Base-by-base conservation (phyloP, 2,888 invertebrate genomes). In the Xylophagus ater region DNA sequence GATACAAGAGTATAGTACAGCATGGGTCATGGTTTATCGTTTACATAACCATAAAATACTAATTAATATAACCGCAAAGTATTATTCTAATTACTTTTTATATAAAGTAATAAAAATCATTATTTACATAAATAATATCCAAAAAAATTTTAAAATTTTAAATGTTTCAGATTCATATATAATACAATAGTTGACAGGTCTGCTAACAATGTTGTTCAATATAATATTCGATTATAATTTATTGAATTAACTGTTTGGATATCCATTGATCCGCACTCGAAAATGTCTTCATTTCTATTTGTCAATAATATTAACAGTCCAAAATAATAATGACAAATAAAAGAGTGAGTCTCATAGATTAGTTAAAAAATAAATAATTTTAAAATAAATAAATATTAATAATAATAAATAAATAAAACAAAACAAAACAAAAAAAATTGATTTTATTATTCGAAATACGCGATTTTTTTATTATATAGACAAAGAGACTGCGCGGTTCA, bases 201-300 rank as follows among this genome's bases (percentile, higher is more conserved):
- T 19, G 18, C 37, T 37, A 37, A 37, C 37, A 20, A 37, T 37
- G 37, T 37, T 37, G 28, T 37, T 31, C 37, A 24, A 31, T 37
- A 24, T 31, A 24, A 37, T 37, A 30, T n/a, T n/a, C n/a, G n/a
- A n/a, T n/a, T n/a, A n/a, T n/a, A n/a, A n/a, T n/a, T n/a, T 31
- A 24, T 37, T 23, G 23, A 31, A 37, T 37, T 37, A 37, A 37
- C 37, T 37, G 29, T 37, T 31, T 20, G 31, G 31, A 37, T 37
- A 31, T 31, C 37, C 37, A 29, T 24, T 37, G 37, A 37, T 37
- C 37, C 37, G 31, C 37, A 31, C 31, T 31, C n/a, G n/a, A n/a
- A 37, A 20, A 30, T 37, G 37, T 19, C 37, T 37, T 37, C 31
- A 37, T 37, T 24, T 37, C 37, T 37, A 37, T 37, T 37, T 37